These are phyloP conservation scores for Euglossa dilemma DNA, from an alignment of 1,140 invertebrate genomes.

Conservation along the genomic window DNA sequence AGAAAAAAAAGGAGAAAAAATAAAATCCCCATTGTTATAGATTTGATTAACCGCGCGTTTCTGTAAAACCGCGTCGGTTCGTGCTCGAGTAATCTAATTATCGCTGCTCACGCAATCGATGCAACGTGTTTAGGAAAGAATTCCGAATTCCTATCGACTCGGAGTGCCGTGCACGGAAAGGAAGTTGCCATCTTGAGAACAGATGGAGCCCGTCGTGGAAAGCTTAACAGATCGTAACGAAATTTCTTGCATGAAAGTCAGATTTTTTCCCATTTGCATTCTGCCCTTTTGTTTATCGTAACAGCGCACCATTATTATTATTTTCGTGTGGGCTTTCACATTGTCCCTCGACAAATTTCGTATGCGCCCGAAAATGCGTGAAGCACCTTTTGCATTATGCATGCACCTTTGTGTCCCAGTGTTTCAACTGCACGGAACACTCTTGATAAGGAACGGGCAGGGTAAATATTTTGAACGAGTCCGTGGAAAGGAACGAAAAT, in stretches of 20 bases:
- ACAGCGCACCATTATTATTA: not conserved
- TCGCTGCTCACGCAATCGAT: not conserved
- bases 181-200: too few relatives aligned
- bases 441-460: not conserved
- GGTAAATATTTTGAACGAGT: not conserved
- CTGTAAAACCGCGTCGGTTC: not conserved
- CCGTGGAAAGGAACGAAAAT: not conserved
- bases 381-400: constrained; percentile 14
- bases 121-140: not conserved
- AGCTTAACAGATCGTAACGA: not conserved
- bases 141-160: too few relatives aligned
- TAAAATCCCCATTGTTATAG: constrained; percentile 32
- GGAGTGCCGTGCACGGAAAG: too few relatives aligned
- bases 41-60: constrained; percentile 7
- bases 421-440: too few relatives aligned
- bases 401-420: not conserved
- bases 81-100: constrained; percentile 7
- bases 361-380: constrained; percentile 14
- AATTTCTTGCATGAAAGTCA: not conserved
- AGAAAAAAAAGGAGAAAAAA: not conserved
- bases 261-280: not conserved
- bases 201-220: not conserved
- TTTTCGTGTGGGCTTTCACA: constrained; percentile 7
- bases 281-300: not conserved
- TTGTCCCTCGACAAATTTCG: constrained; percentile 15